Evolutionary conservation across 2,113 vertebrate genomes (phyloP), one percentile per base, ranked within the genome.

Genomic region (Capra hircus): DNA sequence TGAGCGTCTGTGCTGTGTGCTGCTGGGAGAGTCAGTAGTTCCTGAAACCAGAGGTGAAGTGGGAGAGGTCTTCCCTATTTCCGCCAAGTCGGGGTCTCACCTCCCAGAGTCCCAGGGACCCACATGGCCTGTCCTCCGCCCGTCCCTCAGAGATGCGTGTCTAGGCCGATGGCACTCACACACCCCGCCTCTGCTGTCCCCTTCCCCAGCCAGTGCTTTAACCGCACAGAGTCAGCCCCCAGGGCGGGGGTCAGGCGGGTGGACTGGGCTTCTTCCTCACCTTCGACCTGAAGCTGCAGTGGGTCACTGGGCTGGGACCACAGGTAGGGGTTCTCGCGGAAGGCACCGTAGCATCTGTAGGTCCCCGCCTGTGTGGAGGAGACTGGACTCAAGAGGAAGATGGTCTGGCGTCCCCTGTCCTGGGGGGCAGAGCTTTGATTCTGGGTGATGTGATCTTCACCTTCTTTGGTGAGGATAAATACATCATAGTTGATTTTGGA

Each of bases 51-150:
- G 9, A 2, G 19, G 3, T 12, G 15, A 93, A 74, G 45, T 6
- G 30, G 33, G 27, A 15, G 36, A 33, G 52, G 2, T 48, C 71
- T 16, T n/a, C 74, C 33, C n/a, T 13, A 27, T 1, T 28, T 88
- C 27, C 2, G 0, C 12, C 14, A 11, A 30, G n/a, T 14, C 12
- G 0, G 3, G 33, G 2, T 60, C 16, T 25, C 1, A 2, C 12
- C 13, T 16, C 43, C 12, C 9, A 62, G 27, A 43, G 36, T 52
- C 14, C 4, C 45, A 80, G 50, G 3, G 57, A 64, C 48, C 19
- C 5, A 17, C 7, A 0, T 0, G 13, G 4, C 27, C 11, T 0
- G 2, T 43, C 17, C 17, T 2, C 0, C 0, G 2, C 30, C 12
- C 5, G 0, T 6, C 6, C 53, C 19, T 27, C 17, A n/a, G 8